Evolutionary conservation across 1,140 invertebrate species (phyloP), one percentile per base, ranked within the genome.

Genomic region (Drosophila setifemur): DNA sequence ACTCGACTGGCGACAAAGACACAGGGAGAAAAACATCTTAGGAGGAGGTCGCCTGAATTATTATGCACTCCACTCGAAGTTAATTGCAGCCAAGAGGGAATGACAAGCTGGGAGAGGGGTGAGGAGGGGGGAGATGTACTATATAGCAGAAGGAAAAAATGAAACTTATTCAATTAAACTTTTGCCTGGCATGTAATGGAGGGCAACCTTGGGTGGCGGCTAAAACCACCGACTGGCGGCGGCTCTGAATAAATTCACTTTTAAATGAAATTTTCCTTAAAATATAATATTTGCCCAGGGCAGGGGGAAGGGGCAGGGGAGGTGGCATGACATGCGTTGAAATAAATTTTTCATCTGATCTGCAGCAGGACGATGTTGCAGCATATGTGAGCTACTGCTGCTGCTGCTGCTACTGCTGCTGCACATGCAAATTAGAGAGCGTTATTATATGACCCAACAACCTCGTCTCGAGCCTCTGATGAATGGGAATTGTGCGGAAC

Each of bases 151-250:
- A 44, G 6, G 6, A 63, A 47, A 63, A 58, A 73, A 58, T 44
- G 16, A 53, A 83, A 83, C 74, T 83, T 83, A 83, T 83, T 83
- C 79, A 83, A 83, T 83, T 83, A 85, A 83, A 83, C 69, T 83
- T 83, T 83, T 64, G 53, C 78, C 28, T 7, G 49, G 50, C 55
- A 48, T 57, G 67, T 76, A 82, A 68, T 72, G 60, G 11, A 12
- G 28, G 35, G 21, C 43, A 55, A 45, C 55, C 72, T 75, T 70
- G 72, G 69, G 57, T 18, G 29, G 57, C 23, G 29, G 43, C 18
- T 3, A 31, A 42, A 45, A 19, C 49, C 66, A 48, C 25, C 39
- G 44, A 44, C 60, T 77, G 68, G 60, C 57, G 47, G 45, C 42
- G n/a, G n/a, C n/a, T n/a, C 35, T 42, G 64, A 72, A 85, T 74